Conservation (phyloP, 2,888 invertebrate species). For the Tenodera sinensis region DNA sequence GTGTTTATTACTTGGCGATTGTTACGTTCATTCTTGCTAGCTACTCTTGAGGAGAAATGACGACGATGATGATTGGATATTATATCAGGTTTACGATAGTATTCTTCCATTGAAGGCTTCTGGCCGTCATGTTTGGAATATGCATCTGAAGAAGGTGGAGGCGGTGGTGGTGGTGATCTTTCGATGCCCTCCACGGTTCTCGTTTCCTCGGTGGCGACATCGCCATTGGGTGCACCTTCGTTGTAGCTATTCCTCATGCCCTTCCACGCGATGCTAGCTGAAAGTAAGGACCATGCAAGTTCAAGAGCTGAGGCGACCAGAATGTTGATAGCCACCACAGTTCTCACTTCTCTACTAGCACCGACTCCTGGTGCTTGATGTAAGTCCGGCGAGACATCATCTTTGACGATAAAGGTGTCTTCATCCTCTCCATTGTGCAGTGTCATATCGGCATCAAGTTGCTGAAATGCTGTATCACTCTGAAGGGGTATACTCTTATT, state of each 20-base stretch:
- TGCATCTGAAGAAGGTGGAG: not conserved
- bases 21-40: not conserved
- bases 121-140: not conserved
- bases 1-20: not conserved
- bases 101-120: not conserved
- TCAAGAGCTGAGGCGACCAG: slow-evolving; percentile 57
- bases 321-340: slow-evolving; percentile 55
- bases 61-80: slow-evolving; percentile 19
- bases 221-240: slow-evolving; percentile 47
- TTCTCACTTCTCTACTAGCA: slow-evolving; percentile 14
- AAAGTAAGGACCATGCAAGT: slow-evolving; percentile 57
- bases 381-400: not conserved
- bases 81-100: slow-evolving; percentile 24
- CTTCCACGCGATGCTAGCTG: slow-evolving; percentile 55
- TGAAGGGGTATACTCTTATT: not conserved
- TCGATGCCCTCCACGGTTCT: not conserved
- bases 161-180: not conserved
- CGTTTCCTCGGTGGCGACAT: slow-evolving; percentile 25
- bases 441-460: not conserved
- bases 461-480: not conserved
- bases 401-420: not conserved
- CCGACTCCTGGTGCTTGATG: not conserved
- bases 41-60: not conserved
- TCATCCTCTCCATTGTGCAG: not conserved
- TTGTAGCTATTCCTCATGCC: slow-evolving; percentile 51